phyloP scores from a whole-genome alignment of 1,140 invertebrate genomes.

The Odontomachus brunneus region DNA sequence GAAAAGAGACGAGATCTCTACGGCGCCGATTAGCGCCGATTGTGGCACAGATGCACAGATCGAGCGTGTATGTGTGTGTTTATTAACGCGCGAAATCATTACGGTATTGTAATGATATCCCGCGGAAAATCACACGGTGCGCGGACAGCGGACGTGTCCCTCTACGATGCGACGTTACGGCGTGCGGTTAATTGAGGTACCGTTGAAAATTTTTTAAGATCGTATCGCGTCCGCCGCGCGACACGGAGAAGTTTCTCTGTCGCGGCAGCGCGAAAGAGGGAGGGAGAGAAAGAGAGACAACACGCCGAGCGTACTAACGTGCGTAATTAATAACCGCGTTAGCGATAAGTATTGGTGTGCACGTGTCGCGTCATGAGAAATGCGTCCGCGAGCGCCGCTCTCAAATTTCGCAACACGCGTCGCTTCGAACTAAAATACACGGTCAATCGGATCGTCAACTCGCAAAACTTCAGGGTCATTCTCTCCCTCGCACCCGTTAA shows the following conservation, averaged over 20 bases:
- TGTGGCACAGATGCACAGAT: too few species aligned
- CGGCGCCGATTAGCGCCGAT: too few species aligned
- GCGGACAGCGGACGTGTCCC: too few species aligned
- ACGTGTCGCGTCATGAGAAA: not conserved
- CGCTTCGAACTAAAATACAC: not conserved
- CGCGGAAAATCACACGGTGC: not conserved
- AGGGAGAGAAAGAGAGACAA: too few species aligned
- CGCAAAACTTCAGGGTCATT: too few species aligned
- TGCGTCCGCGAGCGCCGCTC: not conserved
- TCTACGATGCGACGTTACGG: conserved; percentile 29
- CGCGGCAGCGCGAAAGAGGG: conserved; percentile 30
- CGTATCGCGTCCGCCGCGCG: conserved; percentile 4
- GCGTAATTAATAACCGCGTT: conserved; percentile 50
- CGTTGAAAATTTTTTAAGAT: conserved; percentile 57
- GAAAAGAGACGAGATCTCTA: too few species aligned
- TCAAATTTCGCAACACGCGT: conserved; percentile 5
- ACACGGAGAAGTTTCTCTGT: conserved; percentile 35
- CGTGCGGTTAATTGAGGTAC: conserved; percentile 39
- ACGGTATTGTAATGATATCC: not conserved
- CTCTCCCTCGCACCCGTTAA: too few species aligned
- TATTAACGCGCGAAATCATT: too few species aligned
- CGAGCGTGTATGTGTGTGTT: too few species aligned
- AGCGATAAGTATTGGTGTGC: conserved; percentile 26
- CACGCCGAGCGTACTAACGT: conserved; percentile 42
- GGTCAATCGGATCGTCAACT: too few species aligned